These are phyloP conservation scores for Morone saxatilis DNA, from an alignment of 2,113 vertebrate genomes.

Conservation along the genomic window DNA sequence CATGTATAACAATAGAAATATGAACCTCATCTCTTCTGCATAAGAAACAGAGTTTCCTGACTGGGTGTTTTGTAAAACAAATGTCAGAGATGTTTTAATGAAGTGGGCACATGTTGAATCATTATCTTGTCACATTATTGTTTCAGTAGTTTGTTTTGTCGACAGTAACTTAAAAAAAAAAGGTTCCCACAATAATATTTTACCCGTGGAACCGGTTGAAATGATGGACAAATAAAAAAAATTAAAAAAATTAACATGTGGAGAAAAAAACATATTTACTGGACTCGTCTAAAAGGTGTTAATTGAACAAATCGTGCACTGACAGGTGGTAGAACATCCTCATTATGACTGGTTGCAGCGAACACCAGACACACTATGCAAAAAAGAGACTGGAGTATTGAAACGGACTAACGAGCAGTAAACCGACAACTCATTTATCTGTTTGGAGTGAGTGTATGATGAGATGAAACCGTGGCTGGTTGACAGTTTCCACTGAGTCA, in stretches of 20 bases:
- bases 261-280: neutral
- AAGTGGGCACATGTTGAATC: neutral
- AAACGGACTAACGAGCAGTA: slow-evolving; percentile 36
- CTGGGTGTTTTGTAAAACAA: neutral
- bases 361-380: neutral
- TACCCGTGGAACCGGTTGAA: neutral
- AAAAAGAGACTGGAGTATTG: slow-evolving; percentile 8
- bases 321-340: slow-evolving; percentile 37
- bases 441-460: neutral
- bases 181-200: neutral
- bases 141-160: neutral
- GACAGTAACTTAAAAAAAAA: neutral
- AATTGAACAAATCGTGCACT: slow-evolving; percentile 10
- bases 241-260: neutral
- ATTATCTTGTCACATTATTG: slow-evolving; percentile 15
- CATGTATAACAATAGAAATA: neutral
- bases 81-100: slow-evolving; percentile 12
- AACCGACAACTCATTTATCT: slow-evolving; percentile 1
- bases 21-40: neutral
- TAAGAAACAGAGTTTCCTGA: neutral
- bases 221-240: neutral
- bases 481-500: slow-evolving; percentile 4
- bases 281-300: slow-evolving; percentile 31
- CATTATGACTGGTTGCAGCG: slow-evolving; percentile 27
- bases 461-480: slow-evolving; percentile 2